Evolutionary conservation across 2,888 invertebrate genomes (phyloP).

Genomic region (Eilema griseolum): DNA sequence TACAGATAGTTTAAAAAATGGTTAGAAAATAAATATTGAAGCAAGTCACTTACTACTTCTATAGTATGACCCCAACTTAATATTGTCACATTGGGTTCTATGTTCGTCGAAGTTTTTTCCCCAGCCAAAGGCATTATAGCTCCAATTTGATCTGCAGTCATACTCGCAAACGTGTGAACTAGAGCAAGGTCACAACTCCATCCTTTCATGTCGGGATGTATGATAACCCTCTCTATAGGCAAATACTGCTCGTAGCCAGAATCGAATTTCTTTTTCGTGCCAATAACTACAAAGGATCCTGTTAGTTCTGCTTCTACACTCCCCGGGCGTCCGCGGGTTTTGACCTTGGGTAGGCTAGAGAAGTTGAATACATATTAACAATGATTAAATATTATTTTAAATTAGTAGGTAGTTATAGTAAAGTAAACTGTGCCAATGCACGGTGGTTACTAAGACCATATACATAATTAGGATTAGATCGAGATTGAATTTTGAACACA

Average conservation of each 20-base stretch:
- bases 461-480: too few relatives aligned
- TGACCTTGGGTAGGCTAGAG: neutral
- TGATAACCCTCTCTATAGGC: constrained; percentile 69
- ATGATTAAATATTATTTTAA: neutral
- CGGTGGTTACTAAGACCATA: too few relatives aligned
- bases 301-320: constrained; percentile 62
- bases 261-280: constrained; percentile 70
- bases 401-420: too few relatives aligned
- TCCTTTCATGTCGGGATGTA: constrained; percentile 62
- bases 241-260: constrained; percentile 73
- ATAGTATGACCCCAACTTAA: constrained; percentile 66
- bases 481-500: too few relatives aligned
- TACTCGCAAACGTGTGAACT: constrained; percentile 69
- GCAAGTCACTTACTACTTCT: constrained; percentile 28
- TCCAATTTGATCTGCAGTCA: constrained; percentile 71
- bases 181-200: constrained; percentile 70
- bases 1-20: too few relatives aligned
- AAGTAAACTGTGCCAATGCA: too few relatives aligned
- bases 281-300: constrained; percentile 71
- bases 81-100: constrained; percentile 65
- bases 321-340: neutral
- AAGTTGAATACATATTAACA: neutral
- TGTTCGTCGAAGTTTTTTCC: constrained; percentile 53
- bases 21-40: neutral
- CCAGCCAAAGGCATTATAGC: constrained; percentile 59